Evolutionary conservation across 2,113 vertebrate genomes (phyloP).

Genomic region (Telmatochromis sp.): DNA sequence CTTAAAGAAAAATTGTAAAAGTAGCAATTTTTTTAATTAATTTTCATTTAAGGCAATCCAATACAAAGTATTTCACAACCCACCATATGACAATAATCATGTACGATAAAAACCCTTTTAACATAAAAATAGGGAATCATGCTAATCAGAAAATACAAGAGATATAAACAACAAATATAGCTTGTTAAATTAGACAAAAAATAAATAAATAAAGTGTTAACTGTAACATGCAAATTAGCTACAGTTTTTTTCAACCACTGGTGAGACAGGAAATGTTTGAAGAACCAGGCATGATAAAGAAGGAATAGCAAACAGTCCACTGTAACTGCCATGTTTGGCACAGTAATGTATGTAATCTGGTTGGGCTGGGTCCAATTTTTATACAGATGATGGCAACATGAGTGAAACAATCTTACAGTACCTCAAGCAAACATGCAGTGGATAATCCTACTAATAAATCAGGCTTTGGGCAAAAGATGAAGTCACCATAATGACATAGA

Average conservation of each 20-base stretch:
- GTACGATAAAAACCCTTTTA: constrained; percentile 68
- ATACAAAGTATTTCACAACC: constrained; percentile 79
- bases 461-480: background rate
- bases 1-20: constrained; percentile 58
- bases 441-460: constrained; percentile 1
- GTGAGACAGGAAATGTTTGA: constrained; percentile 29
- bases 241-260: constrained; percentile 33
- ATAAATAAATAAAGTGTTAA: constrained; percentile 24
- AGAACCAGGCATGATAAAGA: constrained; percentile 59
- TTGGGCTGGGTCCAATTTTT: constrained; percentile 7
- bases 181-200: background rate
- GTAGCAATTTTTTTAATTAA: constrained; percentile 67
- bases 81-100: constrained; percentile 74
- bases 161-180: constrained; percentile 35
- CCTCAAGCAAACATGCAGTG: constrained; percentile 36
- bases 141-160: constrained; percentile 52
- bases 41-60: constrained; percentile 79
- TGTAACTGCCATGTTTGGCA: constrained; percentile 49
- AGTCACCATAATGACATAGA: background rate
- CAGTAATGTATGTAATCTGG: constrained; percentile 59
- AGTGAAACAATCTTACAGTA: background rate
- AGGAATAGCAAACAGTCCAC: constrained; percentile 50
- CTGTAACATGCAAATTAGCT: constrained; percentile 68
- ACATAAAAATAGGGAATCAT: constrained; percentile 52
- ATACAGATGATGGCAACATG: constrained; percentile 27